Base-by-base conservation (phyloP, 1,140 invertebrate species). In the Phymastichus coffea region DNA sequence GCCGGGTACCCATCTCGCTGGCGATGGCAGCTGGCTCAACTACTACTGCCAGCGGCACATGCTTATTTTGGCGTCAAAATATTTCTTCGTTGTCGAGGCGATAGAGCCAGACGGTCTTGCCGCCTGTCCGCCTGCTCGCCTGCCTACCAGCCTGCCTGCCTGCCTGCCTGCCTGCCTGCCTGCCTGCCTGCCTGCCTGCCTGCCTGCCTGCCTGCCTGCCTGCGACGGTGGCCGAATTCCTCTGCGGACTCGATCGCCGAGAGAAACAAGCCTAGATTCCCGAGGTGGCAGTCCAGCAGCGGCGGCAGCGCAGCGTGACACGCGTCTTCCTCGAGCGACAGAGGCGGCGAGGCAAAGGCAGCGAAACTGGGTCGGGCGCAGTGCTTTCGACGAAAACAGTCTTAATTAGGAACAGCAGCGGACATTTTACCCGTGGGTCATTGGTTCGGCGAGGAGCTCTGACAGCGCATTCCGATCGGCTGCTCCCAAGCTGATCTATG, bases 341-440 rank as follows among this genome's bases (percentile, higher is more conserved):
- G 26, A 28, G 9, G 25, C 20, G n/a, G n/a, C n/a, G n/a, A n/a
- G n/a, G n/a, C n/a, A n/a, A n/a, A n/a, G n/a, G n/a, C n/a, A 63
- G 63, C 59, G 65, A 72, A 75, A 73, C 66, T 72, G 58, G 73
- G 69, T 65, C 70, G 70, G n/a, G n/a, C n/a, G n/a, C n/a, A n/a
- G 43, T 48, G 69, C 66, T 75, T 73, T 73, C 63, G 65, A 66
- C 70, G 68, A 73, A 77, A 71, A 72, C 70, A 63, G 63, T 71
- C 67, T 75, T 73, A 74, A 76, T 75, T 74, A 73, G 71, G 68
- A 68, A 69, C 71, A 55, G 66, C 63, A 64, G n/a, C n/a, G n/a
- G 63, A 68, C 61, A 61, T 73, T 75, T 75, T 73, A 75, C 76
- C 73, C 73, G 64, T 75, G 66, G 71, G 70, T 73, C 72, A 76